phyloP scores from a whole-genome alignment of 2,888 invertebrate genomes.

The Agrotis segetum region DNA sequence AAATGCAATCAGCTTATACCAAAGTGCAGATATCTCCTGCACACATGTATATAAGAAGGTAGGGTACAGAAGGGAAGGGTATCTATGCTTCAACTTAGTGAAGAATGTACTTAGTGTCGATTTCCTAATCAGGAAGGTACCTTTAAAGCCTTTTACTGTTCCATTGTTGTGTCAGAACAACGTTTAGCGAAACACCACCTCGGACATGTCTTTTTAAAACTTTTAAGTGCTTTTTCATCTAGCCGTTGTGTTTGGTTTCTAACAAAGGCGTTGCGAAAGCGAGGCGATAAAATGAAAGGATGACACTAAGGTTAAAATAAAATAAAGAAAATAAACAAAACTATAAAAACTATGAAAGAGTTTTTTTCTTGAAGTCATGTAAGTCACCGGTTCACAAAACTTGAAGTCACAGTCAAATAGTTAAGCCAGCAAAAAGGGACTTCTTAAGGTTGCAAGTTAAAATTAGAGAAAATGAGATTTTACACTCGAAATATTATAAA shows the following conservation, averaged over 20 bases:
- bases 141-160: slow-evolving; percentile 57
- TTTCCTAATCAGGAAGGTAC: slow-evolving; percentile 50
- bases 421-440: no score
- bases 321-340: no score
- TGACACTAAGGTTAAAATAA: neutral
- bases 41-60: neutral
- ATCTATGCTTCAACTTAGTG: slow-evolving; percentile 11
- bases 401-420: no score
- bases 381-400: neutral
- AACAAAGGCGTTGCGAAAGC: neutral
- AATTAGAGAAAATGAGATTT: no score
- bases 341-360: neutral
- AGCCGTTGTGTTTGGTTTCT: neutral
- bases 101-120: slow-evolving; percentile 23
- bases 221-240: slow-evolving; percentile 58
- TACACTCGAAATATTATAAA: no score
- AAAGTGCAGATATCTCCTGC: neutral
- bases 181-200: slow-evolving; percentile 31
- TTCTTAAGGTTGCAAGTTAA: no score
- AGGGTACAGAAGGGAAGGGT: neutral
- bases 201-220: slow-evolving; percentile 46
- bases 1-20: slow-evolving; percentile 38
- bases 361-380: neutral
- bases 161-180: slow-evolving; percentile 56
- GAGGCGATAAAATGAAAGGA: neutral